Evolutionary conservation across 2,113 vertebrate species (phyloP).

Genomic region (Peucedramus taeniatus): DNA sequence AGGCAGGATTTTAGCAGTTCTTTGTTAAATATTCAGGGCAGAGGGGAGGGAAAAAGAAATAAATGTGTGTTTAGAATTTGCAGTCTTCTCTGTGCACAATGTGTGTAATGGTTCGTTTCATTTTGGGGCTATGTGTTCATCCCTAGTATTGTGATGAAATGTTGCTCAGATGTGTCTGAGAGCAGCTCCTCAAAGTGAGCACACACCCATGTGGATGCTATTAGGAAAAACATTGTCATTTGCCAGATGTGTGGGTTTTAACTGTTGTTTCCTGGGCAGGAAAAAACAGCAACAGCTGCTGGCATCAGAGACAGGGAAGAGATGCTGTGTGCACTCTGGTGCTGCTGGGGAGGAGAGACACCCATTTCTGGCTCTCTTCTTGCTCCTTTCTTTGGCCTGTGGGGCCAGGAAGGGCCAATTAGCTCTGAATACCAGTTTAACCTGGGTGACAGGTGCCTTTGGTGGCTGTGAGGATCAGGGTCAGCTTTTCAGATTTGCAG

Average conservation of each 20-base stretch:
- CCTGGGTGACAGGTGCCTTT: background rate
- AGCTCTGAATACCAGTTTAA: background rate
- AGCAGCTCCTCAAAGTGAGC: background rate
- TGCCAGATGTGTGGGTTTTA: background rate
- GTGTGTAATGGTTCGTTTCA: background rate
- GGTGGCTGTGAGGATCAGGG: background rate
- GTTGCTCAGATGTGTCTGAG: background rate
- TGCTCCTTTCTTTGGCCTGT: rapidly evolving
- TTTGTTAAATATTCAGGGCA: background rate
- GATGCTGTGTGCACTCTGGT: background rate
- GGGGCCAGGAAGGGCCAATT: background rate
- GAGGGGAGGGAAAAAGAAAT: background rate
- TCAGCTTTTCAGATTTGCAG: background rate
- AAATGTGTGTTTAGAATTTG: background rate
- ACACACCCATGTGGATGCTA: background rate
- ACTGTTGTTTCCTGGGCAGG: background rate
- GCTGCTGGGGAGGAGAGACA: background rate
- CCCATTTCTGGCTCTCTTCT: background rate
- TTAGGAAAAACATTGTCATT: background rate
- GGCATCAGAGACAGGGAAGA: background rate
- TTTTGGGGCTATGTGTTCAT: background rate
- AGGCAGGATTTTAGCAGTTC: background rate
- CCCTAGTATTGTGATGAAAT: background rate
- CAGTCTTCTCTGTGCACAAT: background rate
- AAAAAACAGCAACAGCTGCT: background rate